A percentile compares a stretch with the other conserved stretches of the same genome.
Conservation (phyloP, 2,113 vertebrate species). For the Heloderma charlesbogerti region DNA sequence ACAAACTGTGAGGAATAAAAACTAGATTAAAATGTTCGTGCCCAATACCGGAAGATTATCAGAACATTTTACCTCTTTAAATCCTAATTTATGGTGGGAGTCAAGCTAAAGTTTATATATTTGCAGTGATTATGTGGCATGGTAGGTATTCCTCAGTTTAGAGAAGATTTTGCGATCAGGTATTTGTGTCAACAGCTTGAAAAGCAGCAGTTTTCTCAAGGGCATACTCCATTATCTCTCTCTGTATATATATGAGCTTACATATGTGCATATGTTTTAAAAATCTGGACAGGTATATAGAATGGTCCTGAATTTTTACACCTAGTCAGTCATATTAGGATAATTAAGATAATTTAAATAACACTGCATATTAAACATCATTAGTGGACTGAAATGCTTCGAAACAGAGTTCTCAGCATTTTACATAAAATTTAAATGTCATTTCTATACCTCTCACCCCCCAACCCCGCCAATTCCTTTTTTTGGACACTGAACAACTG, state of each 20-base stretch:
- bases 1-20: constrained; percentile 89
- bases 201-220: constrained; percentile 58
- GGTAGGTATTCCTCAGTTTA: constrained; percentile 78
- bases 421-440: neutral
- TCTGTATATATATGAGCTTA: constrained; percentile 18
- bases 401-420: constrained; percentile 31
- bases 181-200: constrained; percentile 73
- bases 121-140: constrained; percentile 80
- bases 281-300: neutral
- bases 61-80: constrained; percentile 86
- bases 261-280: constrained; percentile 43
- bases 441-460: neutral
- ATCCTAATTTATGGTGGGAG: constrained; percentile 89
- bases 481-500: constrained; percentile 30
- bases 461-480: neutral
- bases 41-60: constrained; percentile 86
- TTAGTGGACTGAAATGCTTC: constrained; percentile 37
- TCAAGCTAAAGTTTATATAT: constrained; percentile 84
- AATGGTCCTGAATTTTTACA: constrained; percentile 53
- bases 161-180: constrained; percentile 80
- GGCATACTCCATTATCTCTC: constrained; percentile 43
- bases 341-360: constrained; percentile 68
- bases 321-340: constrained; percentile 62
- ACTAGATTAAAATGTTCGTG: constrained; percentile 88
- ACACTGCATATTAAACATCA: constrained; percentile 53